Conservation (phyloP, 2,113 vertebrate species). For the Cnemophilus loriae region DNA sequence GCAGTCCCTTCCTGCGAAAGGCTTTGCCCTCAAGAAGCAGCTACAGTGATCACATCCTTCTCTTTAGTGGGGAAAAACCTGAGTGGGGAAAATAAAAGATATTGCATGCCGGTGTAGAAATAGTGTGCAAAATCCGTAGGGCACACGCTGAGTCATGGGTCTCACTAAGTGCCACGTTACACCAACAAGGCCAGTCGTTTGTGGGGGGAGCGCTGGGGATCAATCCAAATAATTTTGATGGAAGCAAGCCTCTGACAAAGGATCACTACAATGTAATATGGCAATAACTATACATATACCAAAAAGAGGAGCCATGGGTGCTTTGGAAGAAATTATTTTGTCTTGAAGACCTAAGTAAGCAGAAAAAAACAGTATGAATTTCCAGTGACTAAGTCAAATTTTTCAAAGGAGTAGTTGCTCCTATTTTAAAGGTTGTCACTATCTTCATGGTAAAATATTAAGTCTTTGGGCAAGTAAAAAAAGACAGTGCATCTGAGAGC, state of each 20-base stretch:
- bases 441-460: not conserved
- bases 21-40: not conserved
- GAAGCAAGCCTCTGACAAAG: not conserved
- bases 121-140: not conserved
- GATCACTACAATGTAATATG: not conserved
- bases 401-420: not conserved
- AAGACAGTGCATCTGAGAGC: not conserved
- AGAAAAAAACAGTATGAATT: not conserved
- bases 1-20: not conserved
- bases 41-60: not conserved
- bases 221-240: not conserved
- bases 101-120: rapidly evolving
- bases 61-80: not conserved
- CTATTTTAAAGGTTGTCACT: not conserved
- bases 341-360: not conserved
- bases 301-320: not conserved
- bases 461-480: not conserved
- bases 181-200: not conserved
- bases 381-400: not conserved
- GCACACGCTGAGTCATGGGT: not conserved
- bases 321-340: not conserved
- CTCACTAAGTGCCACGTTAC: rapidly evolving
- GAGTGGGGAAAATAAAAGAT: not conserved
- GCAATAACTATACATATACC: not conserved
- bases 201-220: rapidly evolving